A percentile compares a stretch with the other conserved stretches of the same genome.
These are phyloP conservation scores for Hydriomena furcata DNA, from an alignment of 2,888 invertebrate genomes.

Conservation along the genomic window DNA sequence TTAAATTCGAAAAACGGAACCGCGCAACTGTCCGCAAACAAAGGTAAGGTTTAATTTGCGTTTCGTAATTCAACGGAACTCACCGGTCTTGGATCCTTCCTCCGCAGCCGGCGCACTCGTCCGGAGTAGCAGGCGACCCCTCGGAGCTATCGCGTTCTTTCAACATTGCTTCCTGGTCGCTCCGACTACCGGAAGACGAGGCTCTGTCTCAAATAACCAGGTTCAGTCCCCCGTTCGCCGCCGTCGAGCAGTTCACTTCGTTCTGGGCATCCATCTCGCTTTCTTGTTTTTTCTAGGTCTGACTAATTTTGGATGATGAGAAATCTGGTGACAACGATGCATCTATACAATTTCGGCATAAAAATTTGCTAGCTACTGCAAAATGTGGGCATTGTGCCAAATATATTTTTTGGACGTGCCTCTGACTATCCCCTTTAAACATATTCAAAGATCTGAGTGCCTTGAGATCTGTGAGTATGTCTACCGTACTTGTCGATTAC, in stretches of 20 bases:
- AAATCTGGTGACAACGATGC: slow-evolving; percentile 18
- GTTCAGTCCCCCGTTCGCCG: slow-evolving; percentile 48
- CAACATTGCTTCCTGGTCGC: slow-evolving; percentile 81
- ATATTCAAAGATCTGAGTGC: too few relatives aligned
- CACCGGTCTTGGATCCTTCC: slow-evolving; percentile 85
- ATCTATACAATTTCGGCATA: neutral
- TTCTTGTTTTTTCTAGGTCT: slow-evolving; percentile 21
- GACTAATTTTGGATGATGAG: slow-evolving; percentile 26
- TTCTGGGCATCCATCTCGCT: slow-evolving; percentile 51
- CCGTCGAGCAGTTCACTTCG: slow-evolving; percentile 38
- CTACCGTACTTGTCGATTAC: too few relatives aligned
- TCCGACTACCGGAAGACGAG: slow-evolving; percentile 52
- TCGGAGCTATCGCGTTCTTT: slow-evolving; percentile 86
- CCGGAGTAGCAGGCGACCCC: slow-evolving; percentile 69
- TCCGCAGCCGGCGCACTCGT: slow-evolving; percentile 86
- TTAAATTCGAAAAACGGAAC: too few relatives aligned
- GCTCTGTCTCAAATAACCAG: slow-evolving; percentile 70
- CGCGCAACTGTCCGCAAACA: too few relatives aligned
- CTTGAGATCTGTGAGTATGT: too few relatives aligned
- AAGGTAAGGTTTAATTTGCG: too few relatives aligned
- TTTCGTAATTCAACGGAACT: slow-evolving; percentile 26
- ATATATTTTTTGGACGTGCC: too few relatives aligned
- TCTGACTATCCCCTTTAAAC: too few relatives aligned
- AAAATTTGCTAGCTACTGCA: too few relatives aligned
- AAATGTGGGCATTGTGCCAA: too few relatives aligned